Conservation (phyloP, 2,113 vertebrate genomes). For the Actenoides lindsayi region DNA sequence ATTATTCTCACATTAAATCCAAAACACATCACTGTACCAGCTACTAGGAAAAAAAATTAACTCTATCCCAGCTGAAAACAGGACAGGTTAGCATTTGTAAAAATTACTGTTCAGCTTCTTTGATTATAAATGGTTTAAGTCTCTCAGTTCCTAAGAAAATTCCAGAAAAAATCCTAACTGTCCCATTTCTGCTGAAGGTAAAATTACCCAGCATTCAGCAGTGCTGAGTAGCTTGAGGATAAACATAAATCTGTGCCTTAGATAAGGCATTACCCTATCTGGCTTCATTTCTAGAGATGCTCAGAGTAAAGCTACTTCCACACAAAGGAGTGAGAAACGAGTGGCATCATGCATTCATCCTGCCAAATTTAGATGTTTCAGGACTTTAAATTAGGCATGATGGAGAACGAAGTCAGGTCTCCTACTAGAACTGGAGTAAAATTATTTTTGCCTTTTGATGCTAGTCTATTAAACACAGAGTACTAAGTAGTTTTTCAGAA, state of each 20-base stretch:
- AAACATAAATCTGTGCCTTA: not conserved
- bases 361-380: not conserved
- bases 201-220: not conserved
- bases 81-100: not conserved
- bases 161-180: not conserved
- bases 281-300: not conserved
- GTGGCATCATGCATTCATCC: not conserved
- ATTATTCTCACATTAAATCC: not conserved
- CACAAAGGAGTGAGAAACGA: not conserved
- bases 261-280: not conserved
- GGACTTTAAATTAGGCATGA: not conserved
- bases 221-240: not conserved
- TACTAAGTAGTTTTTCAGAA: not conserved
- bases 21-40: not conserved
- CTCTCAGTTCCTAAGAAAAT: not conserved
- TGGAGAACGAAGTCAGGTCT: not conserved
- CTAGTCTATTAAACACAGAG: not conserved
- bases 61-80: not conserved
- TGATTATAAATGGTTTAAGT: not conserved
- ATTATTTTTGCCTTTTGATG: not conserved
- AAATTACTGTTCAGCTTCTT: not conserved
- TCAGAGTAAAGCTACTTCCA: not conserved
- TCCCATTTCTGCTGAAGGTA: not conserved
- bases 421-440: not conserved
- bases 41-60: not conserved